Evolutionary conservation across 2,888 invertebrate genomes (phyloP), one percentile per base, ranked within the genome.

Genomic region (Pterobdella sp.): DNA sequence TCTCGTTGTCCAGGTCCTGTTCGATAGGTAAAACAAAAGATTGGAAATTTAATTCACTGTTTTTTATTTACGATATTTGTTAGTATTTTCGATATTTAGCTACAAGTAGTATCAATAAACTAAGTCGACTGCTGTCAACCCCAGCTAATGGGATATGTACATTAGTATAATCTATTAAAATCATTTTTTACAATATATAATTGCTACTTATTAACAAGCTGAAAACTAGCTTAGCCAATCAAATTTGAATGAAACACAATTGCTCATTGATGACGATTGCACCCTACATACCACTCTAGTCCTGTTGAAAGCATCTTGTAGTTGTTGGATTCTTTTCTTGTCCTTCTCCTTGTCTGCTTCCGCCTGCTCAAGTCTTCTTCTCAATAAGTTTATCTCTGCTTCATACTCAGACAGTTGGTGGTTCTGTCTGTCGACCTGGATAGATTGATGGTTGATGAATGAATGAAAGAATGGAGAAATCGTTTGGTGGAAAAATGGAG

Each of bases 1-100:
- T 85, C 79, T 86, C 86, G 76, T 84, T 84, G 79, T 86, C 85
- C 76, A 86, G 79, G 75, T 85, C 84, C 84, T 85, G 79, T 52
- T 67, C 52, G 42, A n/a, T n/a, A n/a, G n/a, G n/a, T n/a, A n/a
- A n/a, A n/a, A n/a, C n/a, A n/a, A n/a, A n/a, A n/a, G n/a, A n/a
- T n/a, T n/a, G n/a, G n/a, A n/a, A n/a, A n/a, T n/a, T n/a, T n/a
- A n/a, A n/a, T n/a, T n/a, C n/a, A n/a, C n/a, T n/a, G n/a, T n/a
- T n/a, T n/a, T n/a, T n/a, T n/a, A n/a, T n/a, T n/a, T n/a, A n/a
- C n/a, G n/a, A n/a, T n/a, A n/a, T n/a, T n/a, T n/a, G n/a, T n/a
- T n/a, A n/a, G n/a, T n/a, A n/a, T n/a, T n/a, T n/a, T n/a, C n/a
- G n/a, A n/a, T n/a, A n/a, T n/a, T n/a, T n/a, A n/a, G n/a, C n/a